A percentile compares a stretch with the other conserved stretches of the same genome.
Conservation (phyloP, 1,140 invertebrate species). For the Pseudoatta argentina region DNA sequence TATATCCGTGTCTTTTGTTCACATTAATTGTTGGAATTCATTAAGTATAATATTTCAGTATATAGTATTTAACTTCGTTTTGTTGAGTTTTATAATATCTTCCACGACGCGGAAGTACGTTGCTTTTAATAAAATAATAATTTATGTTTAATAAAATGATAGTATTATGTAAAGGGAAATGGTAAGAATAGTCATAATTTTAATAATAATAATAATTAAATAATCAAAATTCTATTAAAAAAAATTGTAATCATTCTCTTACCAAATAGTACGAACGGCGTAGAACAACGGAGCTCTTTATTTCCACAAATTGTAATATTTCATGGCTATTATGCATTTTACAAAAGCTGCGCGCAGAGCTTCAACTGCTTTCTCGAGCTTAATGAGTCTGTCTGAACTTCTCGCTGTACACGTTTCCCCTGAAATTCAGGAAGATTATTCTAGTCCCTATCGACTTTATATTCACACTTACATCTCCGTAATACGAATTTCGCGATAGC, state of each 20-base stretch:
- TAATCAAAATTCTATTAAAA: not conserved
- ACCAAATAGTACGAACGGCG: not conserved
- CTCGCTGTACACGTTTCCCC: not conserved
- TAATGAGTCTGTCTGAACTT: conserved; percentile 35
- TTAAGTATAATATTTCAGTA: not conserved
- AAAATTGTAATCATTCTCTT: not conserved
- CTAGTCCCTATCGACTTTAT: conserved; percentile 26
- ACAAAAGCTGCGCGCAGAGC: not conserved
- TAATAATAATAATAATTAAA: conserved; percentile 21
- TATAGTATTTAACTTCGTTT: not conserved
- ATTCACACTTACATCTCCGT: conserved; percentile 34
- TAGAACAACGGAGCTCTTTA: not conserved
- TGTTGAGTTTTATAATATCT: not conserved
- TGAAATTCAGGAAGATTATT: conserved; percentile 50
- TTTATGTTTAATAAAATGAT: not conserved
- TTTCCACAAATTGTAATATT: conserved; percentile 28
- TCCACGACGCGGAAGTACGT: not conserved
- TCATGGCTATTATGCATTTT: conserved; percentile 31
- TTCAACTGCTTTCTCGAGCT: conserved; percentile 20
- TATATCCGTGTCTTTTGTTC: conserved; percentile 33
- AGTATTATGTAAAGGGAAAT: not conserved
- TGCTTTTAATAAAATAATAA: not conserved
- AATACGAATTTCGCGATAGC: conserved; percentile 26
- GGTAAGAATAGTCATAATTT: not conserved
- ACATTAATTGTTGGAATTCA: conserved; percentile 34